Percentiles rank a stretch among this genome's conserved stretches.
Conservation (phyloP, 2,797 vertebrate genomes). For the Masticophis lateralis region DNA sequence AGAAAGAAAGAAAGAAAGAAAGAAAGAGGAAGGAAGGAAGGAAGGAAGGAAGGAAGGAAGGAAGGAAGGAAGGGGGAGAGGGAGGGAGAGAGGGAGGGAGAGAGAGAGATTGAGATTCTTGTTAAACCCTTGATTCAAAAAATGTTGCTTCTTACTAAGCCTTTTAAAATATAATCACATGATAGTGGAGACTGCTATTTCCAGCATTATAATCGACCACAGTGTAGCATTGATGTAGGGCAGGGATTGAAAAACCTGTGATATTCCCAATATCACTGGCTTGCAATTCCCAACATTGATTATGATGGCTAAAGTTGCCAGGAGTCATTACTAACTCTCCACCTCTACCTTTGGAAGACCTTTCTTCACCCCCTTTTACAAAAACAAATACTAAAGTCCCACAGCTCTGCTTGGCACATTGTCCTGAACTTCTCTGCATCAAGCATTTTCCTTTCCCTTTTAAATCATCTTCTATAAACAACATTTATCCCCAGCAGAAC, state of each 20-base stretch:
- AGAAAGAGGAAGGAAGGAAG: no score
- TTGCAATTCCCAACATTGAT: background rate
- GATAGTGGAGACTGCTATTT: background rate
- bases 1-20: no score
- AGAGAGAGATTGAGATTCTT: no score
- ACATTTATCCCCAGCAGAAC: conserved; percentile 44
- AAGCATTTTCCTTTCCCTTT: conserved; percentile 14
- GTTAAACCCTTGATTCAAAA: background rate
- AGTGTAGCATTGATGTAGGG: background rate
- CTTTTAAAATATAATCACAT: background rate
- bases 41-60: no score
- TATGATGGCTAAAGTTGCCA: background rate
- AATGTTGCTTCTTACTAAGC: background rate
- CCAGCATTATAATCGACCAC: background rate
- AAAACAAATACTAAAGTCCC: background rate
- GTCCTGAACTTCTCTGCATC: background rate
- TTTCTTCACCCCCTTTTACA: background rate
- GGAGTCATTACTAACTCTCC: background rate
- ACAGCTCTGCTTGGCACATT: background rate
- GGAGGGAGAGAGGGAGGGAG: no score
- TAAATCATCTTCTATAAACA: conserved; percentile 47
- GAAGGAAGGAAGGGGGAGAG: no score
- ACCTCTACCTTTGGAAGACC: background rate
- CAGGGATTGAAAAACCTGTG: background rate
- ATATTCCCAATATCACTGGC: background rate